Evolutionary conservation across 1,140 invertebrate genomes (phyloP).

Genomic region (Sminthurides bifidus): DNA sequence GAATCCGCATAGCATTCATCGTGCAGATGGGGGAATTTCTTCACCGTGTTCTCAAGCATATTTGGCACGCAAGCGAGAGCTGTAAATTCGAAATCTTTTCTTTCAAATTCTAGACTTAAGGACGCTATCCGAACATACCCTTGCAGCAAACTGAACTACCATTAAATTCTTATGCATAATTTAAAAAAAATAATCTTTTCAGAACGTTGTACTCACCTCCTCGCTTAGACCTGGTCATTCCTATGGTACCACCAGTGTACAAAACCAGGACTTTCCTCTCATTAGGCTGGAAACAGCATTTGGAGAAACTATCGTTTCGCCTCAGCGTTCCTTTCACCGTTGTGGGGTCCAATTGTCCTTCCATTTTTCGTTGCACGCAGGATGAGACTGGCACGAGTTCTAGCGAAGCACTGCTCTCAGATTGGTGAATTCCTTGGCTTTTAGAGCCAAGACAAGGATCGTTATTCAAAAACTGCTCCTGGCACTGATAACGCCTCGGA

Average conservation of each 20-base stretch:
- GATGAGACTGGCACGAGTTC: too few species aligned
- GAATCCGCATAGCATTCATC: constrained; percentile 50
- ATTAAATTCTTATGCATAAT: too few species aligned
- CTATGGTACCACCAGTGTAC: constrained; percentile 80
- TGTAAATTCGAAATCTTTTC: constrained; percentile 29
- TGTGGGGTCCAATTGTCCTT: constrained; percentile 13
- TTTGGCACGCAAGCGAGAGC: constrained; percentile 40
- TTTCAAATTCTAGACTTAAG: neutral
- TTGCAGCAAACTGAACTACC: too few species aligned
- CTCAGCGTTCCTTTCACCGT: constrained; percentile 10
- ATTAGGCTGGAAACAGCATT: constrained; percentile 24
- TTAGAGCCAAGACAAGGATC: too few species aligned
- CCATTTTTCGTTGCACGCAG: too few species aligned
- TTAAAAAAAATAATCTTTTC: too few species aligned
- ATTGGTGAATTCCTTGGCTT: too few species aligned
- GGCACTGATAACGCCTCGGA: too few species aligned
- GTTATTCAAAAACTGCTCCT: too few species aligned
- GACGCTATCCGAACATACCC: neutral
- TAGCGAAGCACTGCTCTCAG: too few species aligned
- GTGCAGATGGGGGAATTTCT: constrained; percentile 46
- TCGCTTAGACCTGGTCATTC: constrained; percentile 65
- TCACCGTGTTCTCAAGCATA: constrained; percentile 39
- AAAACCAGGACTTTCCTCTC: constrained; percentile 58
- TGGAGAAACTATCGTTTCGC: constrained; percentile 16
- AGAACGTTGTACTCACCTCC: constrained; percentile 45